These are phyloP conservation scores for Choristoneura rosaceana DNA, from an alignment of 2,888 invertebrate genomes.

Conservation along the genomic window DNA sequence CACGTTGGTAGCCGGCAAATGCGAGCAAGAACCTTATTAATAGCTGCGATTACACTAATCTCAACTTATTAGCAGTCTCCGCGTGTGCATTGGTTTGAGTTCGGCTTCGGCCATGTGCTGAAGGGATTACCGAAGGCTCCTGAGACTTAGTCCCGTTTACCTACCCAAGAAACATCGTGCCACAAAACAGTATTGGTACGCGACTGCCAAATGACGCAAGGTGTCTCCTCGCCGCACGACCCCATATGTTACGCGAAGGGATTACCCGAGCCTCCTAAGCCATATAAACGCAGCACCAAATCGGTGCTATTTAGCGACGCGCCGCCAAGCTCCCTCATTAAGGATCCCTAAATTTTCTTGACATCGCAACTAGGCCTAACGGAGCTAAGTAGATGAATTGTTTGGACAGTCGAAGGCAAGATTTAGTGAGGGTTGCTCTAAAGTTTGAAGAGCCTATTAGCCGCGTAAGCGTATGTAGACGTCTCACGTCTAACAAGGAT, in stretches of 20 bases:
- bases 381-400: constrained; percentile 62
- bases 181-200: background rate
- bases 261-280: constrained; percentile 67
- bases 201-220: background rate
- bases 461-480: constrained; percentile 11
- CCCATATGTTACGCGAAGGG: constrained; percentile 45
- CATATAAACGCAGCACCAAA: constrained; percentile 72
- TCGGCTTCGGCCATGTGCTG: constrained; percentile 11
- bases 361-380: constrained; percentile 63
- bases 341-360: constrained; percentile 76
- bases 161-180: background rate
- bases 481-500: constrained; percentile 9
- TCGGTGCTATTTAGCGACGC: constrained; percentile 74
- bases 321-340: constrained; percentile 69
- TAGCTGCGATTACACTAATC: constrained; percentile 24
- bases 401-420: constrained; percentile 67
- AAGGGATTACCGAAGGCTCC: constrained; percentile 15
- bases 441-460: constrained; percentile 52
- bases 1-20: background rate
- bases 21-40: constrained; percentile 18
- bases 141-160: background rate
- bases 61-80: constrained; percentile 13
- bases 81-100: constrained; percentile 14
- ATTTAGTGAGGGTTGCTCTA: constrained; percentile 55
- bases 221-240: constrained; percentile 4